Conservation (phyloP, 2,113 vertebrate species). For the Haemorhous mexicanus region DNA sequence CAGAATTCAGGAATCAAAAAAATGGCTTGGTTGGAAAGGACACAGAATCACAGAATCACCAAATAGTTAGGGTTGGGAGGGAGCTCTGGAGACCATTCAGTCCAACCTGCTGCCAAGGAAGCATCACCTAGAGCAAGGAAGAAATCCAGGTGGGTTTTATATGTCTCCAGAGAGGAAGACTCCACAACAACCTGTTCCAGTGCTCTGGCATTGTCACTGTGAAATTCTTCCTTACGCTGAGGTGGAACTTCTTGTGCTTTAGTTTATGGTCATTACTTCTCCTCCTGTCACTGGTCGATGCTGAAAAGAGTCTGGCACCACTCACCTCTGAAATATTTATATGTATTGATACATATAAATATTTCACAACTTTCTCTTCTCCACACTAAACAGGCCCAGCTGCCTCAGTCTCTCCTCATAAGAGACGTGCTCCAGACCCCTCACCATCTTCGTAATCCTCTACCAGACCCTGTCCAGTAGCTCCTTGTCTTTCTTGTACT, state of each 20-base stretch:
- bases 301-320: background rate
- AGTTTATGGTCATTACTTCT: background rate
- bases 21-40: background rate
- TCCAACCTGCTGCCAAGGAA: background rate
- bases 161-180: background rate
- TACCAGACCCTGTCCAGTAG: background rate
- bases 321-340: background rate
- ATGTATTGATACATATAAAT: background rate
- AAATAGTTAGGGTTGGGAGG: background rate
- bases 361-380: background rate
- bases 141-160: background rate
- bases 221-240: background rate
- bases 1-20: background rate
- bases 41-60: background rate
- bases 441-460: background rate
- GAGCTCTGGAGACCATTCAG: background rate
- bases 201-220: rapidly evolving
- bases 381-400: background rate
- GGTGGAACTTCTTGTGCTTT: background rate
- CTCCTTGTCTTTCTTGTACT: background rate
- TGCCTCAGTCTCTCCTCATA: background rate
- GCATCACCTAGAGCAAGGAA: background rate
- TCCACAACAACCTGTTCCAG: background rate
- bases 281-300: background rate
- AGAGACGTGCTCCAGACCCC: background rate